Evolutionary conservation across 1,140 invertebrate genomes (phyloP), one percentile per base, ranked within the genome.

Genomic region (Halesus radiatus): DNA sequence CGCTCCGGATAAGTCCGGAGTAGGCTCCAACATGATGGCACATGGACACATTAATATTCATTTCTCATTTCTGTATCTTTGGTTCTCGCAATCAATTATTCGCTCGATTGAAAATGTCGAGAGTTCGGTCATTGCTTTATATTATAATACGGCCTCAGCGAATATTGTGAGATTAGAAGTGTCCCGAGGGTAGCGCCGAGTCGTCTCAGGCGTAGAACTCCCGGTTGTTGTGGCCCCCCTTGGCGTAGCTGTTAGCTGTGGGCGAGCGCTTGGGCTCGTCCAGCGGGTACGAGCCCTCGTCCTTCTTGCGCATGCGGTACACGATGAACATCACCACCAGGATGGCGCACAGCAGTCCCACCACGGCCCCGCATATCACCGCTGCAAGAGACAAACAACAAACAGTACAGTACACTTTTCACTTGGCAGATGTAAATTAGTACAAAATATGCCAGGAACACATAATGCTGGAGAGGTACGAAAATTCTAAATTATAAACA

Each of bases 271-370:
- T 98, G 18, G 97, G 97, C 90, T 99, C 98, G 86, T 99, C 98
- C 79, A 99, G 91, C 6, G 98, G 95, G 88, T 99, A 99, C 81
- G 97, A 98, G 16, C 98, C 98, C 89, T 99, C 98, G 88, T 99
- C 98, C 92, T 99, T 99, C 93, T 99, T 99, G 87, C 98, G 93
- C 97, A 99, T 99, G 86, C 98, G 94, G 89, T 99, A 99, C 6
- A 98, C 97, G 86, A 99, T 98, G 91, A 99, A 99, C 98, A 99
- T 99, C 62, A 99, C 97, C 80, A 99, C 95, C 64, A 99, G 92
- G 88, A 99, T 99, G 85, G 98, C 97, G 90, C 97, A 98, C 22
- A 99, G 92, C 52, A 99, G 90, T 56, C 98, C 97, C 16, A 99
- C 98, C 74, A 99, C 98, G 81, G 97, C 97, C 82, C 98, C 98